Base-by-base conservation (phyloP, 2,888 invertebrate genomes). In the Busseola fusca region DNA sequence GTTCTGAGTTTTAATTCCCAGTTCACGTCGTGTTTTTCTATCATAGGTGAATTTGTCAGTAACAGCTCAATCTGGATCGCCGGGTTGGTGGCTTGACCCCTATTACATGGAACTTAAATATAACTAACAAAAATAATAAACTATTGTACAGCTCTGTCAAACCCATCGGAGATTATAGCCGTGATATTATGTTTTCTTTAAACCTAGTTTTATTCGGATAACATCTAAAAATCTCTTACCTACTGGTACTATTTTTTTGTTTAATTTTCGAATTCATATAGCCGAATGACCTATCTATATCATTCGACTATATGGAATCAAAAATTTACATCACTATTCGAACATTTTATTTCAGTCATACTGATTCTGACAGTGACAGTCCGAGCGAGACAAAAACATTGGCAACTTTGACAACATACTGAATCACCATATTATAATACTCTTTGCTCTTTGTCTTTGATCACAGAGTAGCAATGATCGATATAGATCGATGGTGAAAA, bases 341-440 rank as follows among this genome's bases (percentile, higher is more conserved):
- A 6, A n/a, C 0, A 12, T 40, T 64, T 27, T 67, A n/a, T 21
- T 27, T 34, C 14, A 18, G 25, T 18, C 25, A 10, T 25, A n/a
- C 59, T 3, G 5, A n/a, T n/a, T 16, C n/a, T 10, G 6, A 12
- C 66, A 64, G 25, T 45, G 66, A 62, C 45, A 66, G 18, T 62
- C n/a, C 12, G 21, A 42, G 18, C 18, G 18, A 54, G 30, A 10
- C 16, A 37, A 7, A 14, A 34, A 34, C 12, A 21, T 57, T 57
- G 56, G 18, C n/a, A 25, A 52, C 50, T 4, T 9, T 9, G 18
- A 45, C 16, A 54, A 54, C 16, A 18, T 18, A 25, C 27, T 30
- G 56, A 21, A n/a, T n/a, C n/a, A n/a, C n/a, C n/a, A n/a, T n/a
- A n/a, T n/a, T n/a, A n/a, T n/a, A n/a, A n/a, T n/a, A n/a, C n/a